Base-by-base conservation (phyloP, 1,140 invertebrate genomes). In the Diploscapter pachys region DNA sequence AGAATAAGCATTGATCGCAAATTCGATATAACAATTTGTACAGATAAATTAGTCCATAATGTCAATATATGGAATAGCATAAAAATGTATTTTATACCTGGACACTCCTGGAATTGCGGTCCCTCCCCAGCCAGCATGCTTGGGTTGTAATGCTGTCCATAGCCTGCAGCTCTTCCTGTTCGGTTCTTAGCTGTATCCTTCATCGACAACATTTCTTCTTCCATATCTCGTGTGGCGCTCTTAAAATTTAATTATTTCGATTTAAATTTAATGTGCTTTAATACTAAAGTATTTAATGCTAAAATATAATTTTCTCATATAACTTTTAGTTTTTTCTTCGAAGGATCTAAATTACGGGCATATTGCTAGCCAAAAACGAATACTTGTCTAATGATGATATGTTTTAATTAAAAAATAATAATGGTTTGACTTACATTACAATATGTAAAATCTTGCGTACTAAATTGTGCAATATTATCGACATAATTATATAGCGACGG, bases 101-200 rank as follows among this genome's bases (percentile, higher is more conserved):
- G 83, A 68, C 85, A 85, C 69, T 85, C 83, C 71, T 85, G 83
- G 79, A 85, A 85, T 63, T 77, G 78, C 9, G 83, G 84, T 3
- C 79, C 78, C 64, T 80, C 79, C 51, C 79, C 49, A 71, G 81
- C 81, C 49, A 86, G 68, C 49, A 84, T 63, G 4, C 72, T 69
- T 11, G 83, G 73, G 75, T 83, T 85, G 55, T 83, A 83, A 11
- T 78, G 82, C 13, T 67, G 66, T 11, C 73, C 82, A 52, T 85
- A 85, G 31, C 31, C 31, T 63, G 54, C 62, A 66, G 85, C 69
- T 49, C 76, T 67, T 54, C 56, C 57, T 4, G 73, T 71, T 56
- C 66, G 61, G 61, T 81, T 77, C 65, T 78, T 80, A 63, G 76
- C 79, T 67, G 65, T 53, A 65, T 79, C 72, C 49, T 74, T 66